These are phyloP conservation scores for Garra rufa DNA, from an alignment of 2,113 vertebrate species.

Conservation along the genomic window DNA sequence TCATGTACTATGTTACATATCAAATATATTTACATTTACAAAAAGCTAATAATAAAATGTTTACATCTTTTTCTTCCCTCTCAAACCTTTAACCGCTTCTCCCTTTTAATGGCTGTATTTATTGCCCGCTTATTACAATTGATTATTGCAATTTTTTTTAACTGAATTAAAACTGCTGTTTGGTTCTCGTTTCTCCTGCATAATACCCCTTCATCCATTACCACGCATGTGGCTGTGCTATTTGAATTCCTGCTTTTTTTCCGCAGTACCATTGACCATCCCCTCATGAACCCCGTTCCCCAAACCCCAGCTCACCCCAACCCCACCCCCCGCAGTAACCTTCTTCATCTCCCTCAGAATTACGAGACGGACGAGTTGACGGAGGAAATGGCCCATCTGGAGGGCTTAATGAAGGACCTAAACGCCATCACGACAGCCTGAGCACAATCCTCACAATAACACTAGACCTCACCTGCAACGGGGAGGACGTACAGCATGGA, in stretches of 20 bases:
- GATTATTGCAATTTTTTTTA: conserved; percentile 50
- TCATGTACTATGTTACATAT: background rate
- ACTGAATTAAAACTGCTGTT: conserved; percentile 45
- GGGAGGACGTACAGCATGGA: conserved; percentile 49
- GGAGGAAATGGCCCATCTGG: conserved; percentile 99
- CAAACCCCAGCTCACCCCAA: conserved; percentile 41
- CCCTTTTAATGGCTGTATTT: conserved; percentile 57
- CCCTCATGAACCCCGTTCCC: conserved; percentile 25
- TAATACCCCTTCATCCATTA: conserved; percentile 4
- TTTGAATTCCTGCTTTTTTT: conserved; percentile 40
- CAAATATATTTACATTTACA: background rate
- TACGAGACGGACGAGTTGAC: conserved; percentile 97
- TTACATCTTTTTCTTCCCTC: conserved; percentile 66
- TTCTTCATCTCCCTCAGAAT: conserved; percentile 83
- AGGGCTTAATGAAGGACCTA: conserved; percentile 99
- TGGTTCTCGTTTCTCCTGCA: conserved; percentile 31
- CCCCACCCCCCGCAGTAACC: conserved; percentile 70
- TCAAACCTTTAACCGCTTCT: conserved; percentile 63
- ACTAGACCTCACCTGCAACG: conserved; percentile 53
- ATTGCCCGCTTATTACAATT: conserved; percentile 61
- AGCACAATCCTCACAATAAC: conserved; percentile 69
- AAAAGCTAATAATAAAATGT: conserved; percentile 65
- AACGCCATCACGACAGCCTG: conserved; percentile 96
- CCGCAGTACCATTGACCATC: conserved; percentile 65
- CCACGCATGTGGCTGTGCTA: conserved; percentile 56